Conservation (phyloP, 1,140 invertebrate species). For the Triops longicaudatus region DNA sequence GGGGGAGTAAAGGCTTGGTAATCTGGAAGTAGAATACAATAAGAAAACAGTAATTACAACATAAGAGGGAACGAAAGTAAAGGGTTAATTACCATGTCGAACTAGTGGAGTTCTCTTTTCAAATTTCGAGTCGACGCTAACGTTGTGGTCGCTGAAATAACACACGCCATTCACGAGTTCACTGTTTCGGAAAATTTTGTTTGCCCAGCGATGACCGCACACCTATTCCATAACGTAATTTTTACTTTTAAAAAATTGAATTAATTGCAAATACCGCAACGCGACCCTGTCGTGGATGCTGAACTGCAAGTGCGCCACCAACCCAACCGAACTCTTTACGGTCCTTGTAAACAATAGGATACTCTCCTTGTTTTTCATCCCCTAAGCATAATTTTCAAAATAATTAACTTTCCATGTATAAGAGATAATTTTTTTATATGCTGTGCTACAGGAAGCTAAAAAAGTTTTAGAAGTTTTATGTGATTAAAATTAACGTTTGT, state of each 20-base stretch:
- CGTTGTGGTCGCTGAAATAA: constrained; percentile 30
- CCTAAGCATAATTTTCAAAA: background rate
- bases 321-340: constrained; percentile 33
- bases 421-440: background rate
- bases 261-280: constrained; percentile 26
- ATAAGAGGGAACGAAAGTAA: background rate
- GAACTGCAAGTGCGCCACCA: constrained; percentile 30
- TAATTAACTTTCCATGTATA: background rate
- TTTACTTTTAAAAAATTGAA: background rate
- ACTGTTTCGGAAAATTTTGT: constrained; percentile 31
- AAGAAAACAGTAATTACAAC: background rate
- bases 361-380: background rate
- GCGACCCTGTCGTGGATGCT: constrained; percentile 28
- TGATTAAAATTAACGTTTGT: no score
- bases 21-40: background rate
- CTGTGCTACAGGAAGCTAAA: no score
- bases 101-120: constrained; percentile 17
- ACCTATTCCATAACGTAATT: constrained; percentile 29
- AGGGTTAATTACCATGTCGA: background rate
- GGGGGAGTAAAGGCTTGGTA: background rate
- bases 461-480: no score
- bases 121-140: constrained; percentile 1
- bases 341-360: constrained; percentile 20
- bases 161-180: constrained; percentile 36
- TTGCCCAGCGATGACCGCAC: constrained; percentile 37